Conservation (phyloP, 1,140 invertebrate species). For the Ceratoteleas bidentatus region DNA sequence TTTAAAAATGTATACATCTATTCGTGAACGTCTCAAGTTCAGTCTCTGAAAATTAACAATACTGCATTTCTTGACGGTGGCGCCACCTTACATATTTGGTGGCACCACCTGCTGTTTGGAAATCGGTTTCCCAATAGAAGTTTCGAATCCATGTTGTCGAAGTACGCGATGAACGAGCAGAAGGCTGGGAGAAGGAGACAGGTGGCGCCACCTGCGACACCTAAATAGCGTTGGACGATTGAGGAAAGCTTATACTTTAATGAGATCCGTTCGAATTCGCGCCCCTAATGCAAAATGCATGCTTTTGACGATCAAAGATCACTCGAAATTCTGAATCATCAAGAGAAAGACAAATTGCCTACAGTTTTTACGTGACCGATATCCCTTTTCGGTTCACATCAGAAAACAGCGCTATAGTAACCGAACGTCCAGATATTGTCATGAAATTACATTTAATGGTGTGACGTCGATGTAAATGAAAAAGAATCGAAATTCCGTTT, state of each 20-base stretch:
- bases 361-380: too few species aligned
- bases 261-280: conserved; percentile 39
- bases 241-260: conserved; percentile 26
- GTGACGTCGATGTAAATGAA: not conserved
- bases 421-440: too few species aligned
- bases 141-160: not conserved
- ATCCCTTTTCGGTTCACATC: too few species aligned
- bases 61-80: conserved; percentile 3
- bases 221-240: conserved; percentile 8
- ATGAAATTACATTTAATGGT: too few species aligned
- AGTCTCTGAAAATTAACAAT: not conserved
- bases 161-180: conserved; percentile 2
- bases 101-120: conserved; percentile 10
- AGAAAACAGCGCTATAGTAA: too few species aligned
- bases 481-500: too few species aligned
- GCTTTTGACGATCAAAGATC: not conserved
- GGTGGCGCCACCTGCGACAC: conserved; percentile 3
- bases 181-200: not conserved
- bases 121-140: not conserved
- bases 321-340: not conserved
- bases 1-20: too few species aligned
- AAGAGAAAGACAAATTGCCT: too few species aligned
- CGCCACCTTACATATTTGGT: not conserved
- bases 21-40: too few species aligned
- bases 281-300: not conserved